These are phyloP conservation scores for Calyptomena viridis DNA, from an alignment of 2,113 vertebrate genomes.

Conservation along the genomic window DNA sequence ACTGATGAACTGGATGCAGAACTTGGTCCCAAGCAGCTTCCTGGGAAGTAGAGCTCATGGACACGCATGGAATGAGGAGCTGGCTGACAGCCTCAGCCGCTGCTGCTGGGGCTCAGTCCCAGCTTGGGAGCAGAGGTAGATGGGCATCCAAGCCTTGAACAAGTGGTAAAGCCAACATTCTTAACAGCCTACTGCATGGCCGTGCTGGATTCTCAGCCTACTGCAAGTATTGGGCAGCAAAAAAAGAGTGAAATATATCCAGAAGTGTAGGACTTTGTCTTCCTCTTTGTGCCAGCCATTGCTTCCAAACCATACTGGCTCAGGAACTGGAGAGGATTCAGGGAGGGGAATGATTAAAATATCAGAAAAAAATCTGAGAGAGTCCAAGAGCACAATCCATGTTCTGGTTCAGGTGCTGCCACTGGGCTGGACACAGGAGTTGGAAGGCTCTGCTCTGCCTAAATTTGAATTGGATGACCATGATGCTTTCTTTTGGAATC, in stretches of 20 bases:
- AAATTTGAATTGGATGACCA: not conserved
- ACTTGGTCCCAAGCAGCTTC: not conserved
- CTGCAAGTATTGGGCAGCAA: not conserved
- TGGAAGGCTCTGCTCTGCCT: not conserved
- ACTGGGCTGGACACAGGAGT: fast-evolving
- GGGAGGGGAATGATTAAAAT: not conserved
- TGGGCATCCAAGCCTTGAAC: fast-evolving
- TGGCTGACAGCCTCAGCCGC: not conserved
- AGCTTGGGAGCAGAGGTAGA: not conserved
- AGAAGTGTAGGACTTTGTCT: not conserved
- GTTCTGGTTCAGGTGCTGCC: not conserved
- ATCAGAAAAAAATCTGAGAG: not conserved
- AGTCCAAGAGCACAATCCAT: not conserved
- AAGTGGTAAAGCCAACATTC: not conserved
- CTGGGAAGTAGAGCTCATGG: not conserved
- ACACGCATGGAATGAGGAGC: fast-evolving
- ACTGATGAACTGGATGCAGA: not conserved
- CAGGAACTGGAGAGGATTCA: not conserved
- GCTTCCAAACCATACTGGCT: not conserved
- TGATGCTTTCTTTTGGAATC: not conserved
- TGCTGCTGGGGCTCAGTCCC: too few relatives aligned
- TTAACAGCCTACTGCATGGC: fast-evolving
- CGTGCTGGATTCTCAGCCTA: not conserved
- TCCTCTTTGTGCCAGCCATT: not conserved
- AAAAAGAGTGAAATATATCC: not conserved